Conservation (phyloP, 2,797 vertebrate genomes). For the Pachyuromys duprasi region DNA sequence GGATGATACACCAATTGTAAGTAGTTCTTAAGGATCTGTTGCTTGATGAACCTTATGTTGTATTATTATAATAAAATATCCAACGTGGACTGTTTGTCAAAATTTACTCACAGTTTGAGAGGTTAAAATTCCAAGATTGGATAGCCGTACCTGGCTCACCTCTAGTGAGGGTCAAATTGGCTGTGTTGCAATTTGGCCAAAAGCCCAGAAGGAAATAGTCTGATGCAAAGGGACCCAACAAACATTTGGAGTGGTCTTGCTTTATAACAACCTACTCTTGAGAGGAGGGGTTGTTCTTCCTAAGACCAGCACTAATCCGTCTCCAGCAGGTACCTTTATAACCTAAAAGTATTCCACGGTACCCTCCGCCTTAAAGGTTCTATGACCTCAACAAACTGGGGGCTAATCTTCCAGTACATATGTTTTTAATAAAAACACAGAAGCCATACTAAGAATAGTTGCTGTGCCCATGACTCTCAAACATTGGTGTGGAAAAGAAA, state of each 20-base stretch:
- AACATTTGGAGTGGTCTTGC: neutral
- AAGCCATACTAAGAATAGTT: neutral
- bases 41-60: neutral
- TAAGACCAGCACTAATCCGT: neutral
- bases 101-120: neutral
- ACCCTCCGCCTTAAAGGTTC: neutral
- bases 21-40: neutral
- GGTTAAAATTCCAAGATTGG: neutral
- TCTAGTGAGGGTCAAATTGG: neutral
- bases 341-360: neutral
- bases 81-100: neutral
- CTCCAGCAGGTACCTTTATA: neutral
- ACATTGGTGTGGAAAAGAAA: neutral
- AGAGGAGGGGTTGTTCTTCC: neutral
- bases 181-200: neutral
- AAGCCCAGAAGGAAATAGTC: neutral
- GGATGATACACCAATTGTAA: neutral
- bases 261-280: neutral
- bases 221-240: neutral
- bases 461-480: neutral
- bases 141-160: neutral
- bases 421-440: neutral
- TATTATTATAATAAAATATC: neutral
- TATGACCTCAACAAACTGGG: neutral
- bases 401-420: neutral